Conservation (phyloP, 35 echinoderm and acorn worm genomes). For the Holothuria glaberrima region DNA sequence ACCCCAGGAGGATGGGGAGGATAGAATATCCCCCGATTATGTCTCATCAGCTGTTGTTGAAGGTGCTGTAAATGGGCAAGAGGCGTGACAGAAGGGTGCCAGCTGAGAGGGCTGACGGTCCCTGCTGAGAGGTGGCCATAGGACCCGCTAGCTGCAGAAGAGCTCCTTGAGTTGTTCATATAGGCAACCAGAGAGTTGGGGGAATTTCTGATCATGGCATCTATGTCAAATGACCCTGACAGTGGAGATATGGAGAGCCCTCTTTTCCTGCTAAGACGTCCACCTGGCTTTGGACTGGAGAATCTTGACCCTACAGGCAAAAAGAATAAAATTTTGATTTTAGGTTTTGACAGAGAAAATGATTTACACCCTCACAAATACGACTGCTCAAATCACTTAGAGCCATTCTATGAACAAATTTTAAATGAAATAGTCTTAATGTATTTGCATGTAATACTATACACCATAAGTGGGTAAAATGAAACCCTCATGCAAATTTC, state of each 20-base stretch:
- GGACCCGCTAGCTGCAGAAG: conserved; percentile 93
- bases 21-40: conserved; percentile 58
- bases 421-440: too few relatives aligned
- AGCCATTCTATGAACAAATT: too few relatives aligned
- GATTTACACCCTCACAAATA: too few relatives aligned
- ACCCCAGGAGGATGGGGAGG: conserved; percentile 51
- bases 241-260: conserved; percentile 95
- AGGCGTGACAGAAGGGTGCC: conserved; percentile 80
- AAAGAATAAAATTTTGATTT: background rate
- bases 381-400: too few relatives aligned
- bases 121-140: conserved; percentile 94
- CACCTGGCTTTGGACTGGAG: conserved; percentile 85
- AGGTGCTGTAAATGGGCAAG: conserved; percentile 93
- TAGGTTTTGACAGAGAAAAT: too few relatives aligned
- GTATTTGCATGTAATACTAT: too few relatives aligned
- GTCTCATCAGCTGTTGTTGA: conserved; percentile 94
- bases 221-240: conserved; percentile 88
- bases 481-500: too few relatives aligned
- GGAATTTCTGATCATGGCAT: conserved; percentile 94
- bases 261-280: conserved; percentile 84
- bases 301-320: conserved; percentile 83
- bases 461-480: too few relatives aligned
- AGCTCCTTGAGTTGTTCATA: conserved; percentile 91
- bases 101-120: conserved; percentile 80
- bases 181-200: conserved; percentile 99